These are phyloP conservation scores for Helicolenus hilgendorfi DNA, from an alignment of 2,797 vertebrate genomes.

Conservation along the genomic window DNA sequence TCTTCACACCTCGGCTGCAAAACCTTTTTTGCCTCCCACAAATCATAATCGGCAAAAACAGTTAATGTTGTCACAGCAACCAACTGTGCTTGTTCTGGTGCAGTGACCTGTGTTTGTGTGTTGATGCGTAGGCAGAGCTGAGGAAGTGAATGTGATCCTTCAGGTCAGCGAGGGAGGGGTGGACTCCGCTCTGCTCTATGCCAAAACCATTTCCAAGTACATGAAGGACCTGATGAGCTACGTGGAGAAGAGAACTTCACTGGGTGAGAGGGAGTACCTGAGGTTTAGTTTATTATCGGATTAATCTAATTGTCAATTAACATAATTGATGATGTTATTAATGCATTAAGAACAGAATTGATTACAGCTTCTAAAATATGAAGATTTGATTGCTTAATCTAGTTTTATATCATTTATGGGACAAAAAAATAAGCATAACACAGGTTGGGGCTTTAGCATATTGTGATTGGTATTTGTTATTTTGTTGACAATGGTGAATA, in stretches of 20 bases:
- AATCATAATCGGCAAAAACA: neutral
- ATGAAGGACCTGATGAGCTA: conserved; percentile 96
- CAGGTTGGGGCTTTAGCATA: neutral
- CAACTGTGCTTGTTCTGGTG: neutral
- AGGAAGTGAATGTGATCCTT: conserved; percentile 95
- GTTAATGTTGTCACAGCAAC: neutral
- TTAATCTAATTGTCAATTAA: neutral
- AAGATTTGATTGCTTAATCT: neutral
- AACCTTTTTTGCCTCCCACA: neutral
- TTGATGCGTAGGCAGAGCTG: conserved; percentile 73
- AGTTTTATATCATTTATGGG: neutral
- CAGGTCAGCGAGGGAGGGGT: conserved; percentile 96
- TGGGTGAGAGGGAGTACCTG: conserved; percentile 89
- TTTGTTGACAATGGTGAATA: no score
- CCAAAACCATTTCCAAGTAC: conserved; percentile 97
- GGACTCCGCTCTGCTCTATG: conserved; percentile 93
- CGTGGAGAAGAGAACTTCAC: conserved; percentile 92
- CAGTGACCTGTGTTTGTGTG: conserved; percentile 34
- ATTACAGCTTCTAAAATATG: no score
- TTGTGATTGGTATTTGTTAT: neutral
- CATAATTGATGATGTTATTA: no score
- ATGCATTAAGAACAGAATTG: no score
- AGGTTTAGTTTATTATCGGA: neutral
- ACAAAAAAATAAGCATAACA: neutral
- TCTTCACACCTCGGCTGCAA: neutral